A percentile compares a stretch with the other conserved stretches of the same genome.
These are phyloP conservation scores for Lutjanus argentimaculatus DNA, from an alignment of 2,797 vertebrate genomes.

Conservation along the genomic window DNA sequence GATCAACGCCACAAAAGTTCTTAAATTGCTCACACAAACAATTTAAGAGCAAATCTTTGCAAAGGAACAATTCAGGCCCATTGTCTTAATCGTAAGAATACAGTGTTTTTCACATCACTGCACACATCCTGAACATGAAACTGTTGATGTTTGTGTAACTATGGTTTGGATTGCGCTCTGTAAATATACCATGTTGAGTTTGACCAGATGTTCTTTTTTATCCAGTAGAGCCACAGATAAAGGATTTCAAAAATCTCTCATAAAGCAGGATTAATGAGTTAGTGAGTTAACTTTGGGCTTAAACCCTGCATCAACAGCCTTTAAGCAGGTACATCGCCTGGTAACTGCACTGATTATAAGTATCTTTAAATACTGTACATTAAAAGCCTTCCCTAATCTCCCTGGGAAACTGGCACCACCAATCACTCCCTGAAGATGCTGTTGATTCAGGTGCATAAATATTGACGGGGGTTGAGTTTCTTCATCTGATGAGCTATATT, in stretches of 20 bases:
- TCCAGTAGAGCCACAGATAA: neutral
- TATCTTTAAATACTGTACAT: slow-evolving; percentile 53
- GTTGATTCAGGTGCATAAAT: slow-evolving; percentile 36
- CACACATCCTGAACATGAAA: neutral
- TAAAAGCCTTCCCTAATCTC: slow-evolving; percentile 41
- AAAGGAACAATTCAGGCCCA: no score
- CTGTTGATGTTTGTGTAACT: neutral
- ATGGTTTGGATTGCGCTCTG: neutral
- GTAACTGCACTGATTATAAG: slow-evolving; percentile 56
- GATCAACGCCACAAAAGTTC: no score
- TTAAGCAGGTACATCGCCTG: slow-evolving; percentile 34
- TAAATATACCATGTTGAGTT: neutral
- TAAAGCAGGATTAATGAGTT: slow-evolving; percentile 23
- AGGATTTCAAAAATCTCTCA: neutral
- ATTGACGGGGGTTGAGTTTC: neutral
- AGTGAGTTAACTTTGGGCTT: slow-evolving; percentile 21
- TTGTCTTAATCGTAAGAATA: neutral
- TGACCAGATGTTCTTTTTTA: neutral
- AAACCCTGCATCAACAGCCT: neutral
- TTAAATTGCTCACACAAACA: no score
- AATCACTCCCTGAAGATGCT: slow-evolving; percentile 21
- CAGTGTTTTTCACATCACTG: neutral
- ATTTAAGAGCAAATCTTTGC: no score
- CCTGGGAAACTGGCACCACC: slow-evolving; percentile 23
- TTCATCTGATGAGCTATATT: slow-evolving; percentile 17